Percentiles rank a stretch among this genome's conserved stretches.
Conservation (phyloP, 2,113 vertebrate genomes). For the Trematocara macrostoma region DNA sequence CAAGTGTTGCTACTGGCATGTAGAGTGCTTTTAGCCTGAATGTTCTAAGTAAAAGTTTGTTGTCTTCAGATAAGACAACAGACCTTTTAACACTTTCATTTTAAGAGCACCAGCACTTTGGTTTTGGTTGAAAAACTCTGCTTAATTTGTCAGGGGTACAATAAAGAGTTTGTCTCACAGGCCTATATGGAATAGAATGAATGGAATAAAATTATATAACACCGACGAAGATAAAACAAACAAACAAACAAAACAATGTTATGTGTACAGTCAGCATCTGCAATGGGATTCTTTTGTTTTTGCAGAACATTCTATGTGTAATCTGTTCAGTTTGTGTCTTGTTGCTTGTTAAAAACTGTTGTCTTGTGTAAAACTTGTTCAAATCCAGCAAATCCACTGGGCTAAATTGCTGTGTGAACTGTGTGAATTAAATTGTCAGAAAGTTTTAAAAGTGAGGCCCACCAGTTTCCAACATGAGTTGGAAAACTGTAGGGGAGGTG, state of each 20-base stretch:
- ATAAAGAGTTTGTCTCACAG: not conserved
- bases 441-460: not conserved
- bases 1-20: not conserved
- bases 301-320: not conserved
- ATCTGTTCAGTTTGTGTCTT: not conserved
- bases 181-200: not conserved
- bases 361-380: not conserved
- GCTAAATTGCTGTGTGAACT: not conserved
- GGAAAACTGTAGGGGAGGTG: not conserved
- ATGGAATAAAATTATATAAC: not conserved
- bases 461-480: not conserved
- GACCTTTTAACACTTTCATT: not conserved
- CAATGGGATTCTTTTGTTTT: not conserved
- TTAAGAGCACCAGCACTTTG: not conserved
- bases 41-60: not conserved
- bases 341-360: not conserved
- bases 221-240: not conserved
- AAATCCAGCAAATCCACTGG: not conserved
- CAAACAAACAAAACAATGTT: accelerated
- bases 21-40: not conserved
- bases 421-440: not conserved
- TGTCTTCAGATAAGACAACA: not conserved
- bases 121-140: not conserved
- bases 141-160: not conserved
- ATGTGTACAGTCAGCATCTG: not conserved